These are phyloP conservation scores for Microcaecilia unicolor DNA, from an alignment of 2,797 vertebrate species.

Conservation along the genomic window DNA sequence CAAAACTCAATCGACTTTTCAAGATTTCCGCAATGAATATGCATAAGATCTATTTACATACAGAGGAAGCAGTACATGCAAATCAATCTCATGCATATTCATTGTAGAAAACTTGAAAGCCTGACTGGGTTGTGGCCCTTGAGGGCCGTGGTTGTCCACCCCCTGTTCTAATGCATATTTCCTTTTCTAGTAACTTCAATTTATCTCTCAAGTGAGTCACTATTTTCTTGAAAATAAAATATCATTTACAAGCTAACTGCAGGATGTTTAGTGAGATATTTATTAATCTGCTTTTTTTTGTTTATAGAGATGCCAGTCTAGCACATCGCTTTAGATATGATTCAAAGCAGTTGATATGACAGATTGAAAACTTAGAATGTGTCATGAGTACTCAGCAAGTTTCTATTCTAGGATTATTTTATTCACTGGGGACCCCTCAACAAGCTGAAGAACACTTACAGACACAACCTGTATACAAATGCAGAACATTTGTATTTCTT, in stretches of 20 bases:
- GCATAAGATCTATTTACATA: too few species aligned
- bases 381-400: constrained; percentile 41
- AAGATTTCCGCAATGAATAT: too few species aligned
- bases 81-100: too few species aligned
- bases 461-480: constrained; percentile 29
- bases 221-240: constrained; percentile 6
- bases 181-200: constrained; percentile 17
- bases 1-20: too few species aligned
- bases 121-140: too few species aligned
- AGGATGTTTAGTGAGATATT: constrained; percentile 24
- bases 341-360: constrained; percentile 32
- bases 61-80: too few species aligned
- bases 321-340: constrained; percentile 17
- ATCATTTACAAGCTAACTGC: constrained; percentile 23
- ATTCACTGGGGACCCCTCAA: constrained; percentile 24
- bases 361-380: constrained; percentile 35
- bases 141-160: too few species aligned
- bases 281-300: constrained; percentile 33
- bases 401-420: constrained; percentile 35
- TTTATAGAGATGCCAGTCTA: constrained; percentile 32
- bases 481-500: constrained; percentile 27
- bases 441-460: constrained; percentile 25
- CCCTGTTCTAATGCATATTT: background rate
- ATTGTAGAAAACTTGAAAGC: too few species aligned
- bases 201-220: constrained; percentile 11